A percentile compares a stretch with the other conserved stretches of the same genome.
These are phyloP conservation scores for Xenopus laevis DNA, from an alignment of 2,113 vertebrate species.

Conservation along the genomic window DNA sequence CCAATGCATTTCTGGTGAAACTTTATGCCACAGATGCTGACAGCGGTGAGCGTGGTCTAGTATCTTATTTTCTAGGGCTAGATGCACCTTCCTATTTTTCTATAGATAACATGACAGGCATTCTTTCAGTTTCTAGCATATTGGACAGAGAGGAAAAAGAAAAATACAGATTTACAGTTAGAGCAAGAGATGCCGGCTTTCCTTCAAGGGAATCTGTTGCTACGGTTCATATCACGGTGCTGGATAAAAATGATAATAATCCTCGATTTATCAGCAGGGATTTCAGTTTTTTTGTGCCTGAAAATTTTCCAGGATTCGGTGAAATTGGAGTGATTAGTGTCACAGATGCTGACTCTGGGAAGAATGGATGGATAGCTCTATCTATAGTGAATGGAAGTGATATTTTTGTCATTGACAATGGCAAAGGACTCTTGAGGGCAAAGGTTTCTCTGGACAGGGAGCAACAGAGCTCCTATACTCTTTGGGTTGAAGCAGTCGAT, in stretches of 20 bases:
- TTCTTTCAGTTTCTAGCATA: slow-evolving; percentile 82
- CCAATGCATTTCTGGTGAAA: slow-evolving; percentile 83
- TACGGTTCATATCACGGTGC: slow-evolving; percentile 81
- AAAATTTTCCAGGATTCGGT: slow-evolving; percentile 94
- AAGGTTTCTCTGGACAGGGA: slow-evolving; percentile 90
- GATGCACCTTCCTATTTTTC: slow-evolving; percentile 84
- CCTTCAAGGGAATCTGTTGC: slow-evolving; percentile 86
- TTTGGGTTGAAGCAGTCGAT: slow-evolving; percentile 91
- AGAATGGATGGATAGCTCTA: slow-evolving; percentile 92
- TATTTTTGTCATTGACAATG: slow-evolving; percentile 95
- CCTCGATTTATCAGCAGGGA: slow-evolving; percentile 97
- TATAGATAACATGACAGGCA: slow-evolving; percentile 79
- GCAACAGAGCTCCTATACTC: slow-evolving; percentile 88
- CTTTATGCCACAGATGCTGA: slow-evolving; percentile 87
- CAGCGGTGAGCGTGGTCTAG: slow-evolving; percentile 77
- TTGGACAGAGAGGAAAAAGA: slow-evolving; percentile 94
- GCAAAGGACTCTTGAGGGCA: slow-evolving; percentile 84
- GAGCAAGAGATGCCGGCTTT: slow-evolving; percentile 83
- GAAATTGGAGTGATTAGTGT: slow-evolving; percentile 95
- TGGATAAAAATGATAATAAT: slow-evolving; percentile 96
- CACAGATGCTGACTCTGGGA: slow-evolving; percentile 85
- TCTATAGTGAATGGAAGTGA: slow-evolving; percentile 92
- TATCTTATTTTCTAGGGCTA: slow-evolving; percentile 83
- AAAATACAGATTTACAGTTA: slow-evolving; percentile 87
- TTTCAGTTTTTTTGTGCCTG: slow-evolving; percentile 96